Base-by-base conservation (phyloP, 1,140 invertebrate species). In the Vanessa atalanta region DNA sequence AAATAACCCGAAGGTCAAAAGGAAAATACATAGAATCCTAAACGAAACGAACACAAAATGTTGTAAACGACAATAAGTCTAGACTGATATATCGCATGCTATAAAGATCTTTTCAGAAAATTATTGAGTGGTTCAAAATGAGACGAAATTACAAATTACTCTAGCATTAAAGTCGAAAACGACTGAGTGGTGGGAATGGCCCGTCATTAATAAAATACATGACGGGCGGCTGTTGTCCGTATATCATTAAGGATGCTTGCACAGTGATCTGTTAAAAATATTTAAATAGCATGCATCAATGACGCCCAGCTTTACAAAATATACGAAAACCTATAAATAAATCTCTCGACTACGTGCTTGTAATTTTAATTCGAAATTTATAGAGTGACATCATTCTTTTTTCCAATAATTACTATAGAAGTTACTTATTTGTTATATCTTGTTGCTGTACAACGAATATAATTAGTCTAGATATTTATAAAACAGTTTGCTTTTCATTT, bases 131-230 rank as follows among this genome's bases (percentile, higher is more conserved):
- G 69, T 78, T 77, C 79, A 81, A 81, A 79, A 79, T 81, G 79
- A 81, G 77, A 79, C 77, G 77, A 81, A 81, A 79, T 81, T 81
- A 81, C 79, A 81, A 81, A 81, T 81, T 63, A 73, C 63, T 79
- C 60, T 74, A 65, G 73, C 77, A 79, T 79, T 81, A 78, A 81
- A 81, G 72, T 79, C 73, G 73, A 76, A 78, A 79, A 76, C 70
- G 79, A 66, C 65, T 78, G 71, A 79, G 77, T 76, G 65, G 72
- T 72, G 69, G 66, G 74, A 74, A 71, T 65, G 77, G 73, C 57
- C 73, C 70, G 67, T 77, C 71, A 79, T 81, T 81, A 81, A 79
- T 75, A 77, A 80, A 75, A 57, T 72, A 75, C 79, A 73, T 73
- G 74, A 76, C 77, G 64, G 66, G 23, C 71, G 66, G 66, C 66